Conservation (phyloP, 2,113 vertebrate species). For the Pycnonotus jocosus region DNA sequence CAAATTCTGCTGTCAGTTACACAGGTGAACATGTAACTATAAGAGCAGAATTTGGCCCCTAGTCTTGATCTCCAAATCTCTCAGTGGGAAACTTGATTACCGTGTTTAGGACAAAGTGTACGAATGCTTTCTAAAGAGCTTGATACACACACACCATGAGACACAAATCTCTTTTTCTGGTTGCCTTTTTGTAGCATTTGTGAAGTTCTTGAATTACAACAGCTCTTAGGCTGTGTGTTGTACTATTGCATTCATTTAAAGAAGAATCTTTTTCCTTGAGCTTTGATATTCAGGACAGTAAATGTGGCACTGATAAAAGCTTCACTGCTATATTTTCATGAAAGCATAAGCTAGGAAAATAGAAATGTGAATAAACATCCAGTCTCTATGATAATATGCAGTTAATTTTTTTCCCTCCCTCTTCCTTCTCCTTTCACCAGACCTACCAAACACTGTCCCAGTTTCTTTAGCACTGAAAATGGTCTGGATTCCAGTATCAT, state of each 20-base stretch:
- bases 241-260: not conserved
- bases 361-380: not conserved
- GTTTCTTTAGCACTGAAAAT: not conserved
- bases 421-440: not conserved
- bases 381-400: not conserved
- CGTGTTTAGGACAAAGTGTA: slow-evolving; percentile 52
- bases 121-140: slow-evolving; percentile 38
- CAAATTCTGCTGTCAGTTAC: slow-evolving; percentile 68
- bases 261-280: not conserved
- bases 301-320: not conserved
- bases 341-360: not conserved
- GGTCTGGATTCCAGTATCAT: not conserved
- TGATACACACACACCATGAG: not conserved
- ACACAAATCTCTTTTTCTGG: not conserved
- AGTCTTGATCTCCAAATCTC: slow-evolving; percentile 62
- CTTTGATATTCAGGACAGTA: not conserved
- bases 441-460: not conserved
- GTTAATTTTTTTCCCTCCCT: not conserved
- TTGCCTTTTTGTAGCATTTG: not conserved
- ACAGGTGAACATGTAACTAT: slow-evolving; percentile 65
- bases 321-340: not conserved
- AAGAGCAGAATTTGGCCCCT: slow-evolving; percentile 60
- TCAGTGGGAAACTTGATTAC: slow-evolving; percentile 54
- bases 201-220: slow-evolving; percentile 17
- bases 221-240: not conserved